Base-by-base conservation (phyloP, 2,888 invertebrate species). In the Nemotelus pantherinus region DNA sequence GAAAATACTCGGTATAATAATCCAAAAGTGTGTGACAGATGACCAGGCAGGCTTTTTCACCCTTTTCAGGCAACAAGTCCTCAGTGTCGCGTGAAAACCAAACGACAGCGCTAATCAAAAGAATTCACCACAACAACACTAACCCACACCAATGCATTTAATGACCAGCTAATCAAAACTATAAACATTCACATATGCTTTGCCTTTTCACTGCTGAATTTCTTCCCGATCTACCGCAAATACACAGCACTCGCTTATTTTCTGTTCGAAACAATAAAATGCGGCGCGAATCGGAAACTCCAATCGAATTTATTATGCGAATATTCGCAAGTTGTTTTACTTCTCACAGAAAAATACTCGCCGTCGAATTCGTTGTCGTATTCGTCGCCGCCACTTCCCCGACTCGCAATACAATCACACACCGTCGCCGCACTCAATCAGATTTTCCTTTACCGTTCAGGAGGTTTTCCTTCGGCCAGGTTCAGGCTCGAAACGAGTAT, bases 31-130 rank as follows among this genome's bases (percentile, higher is more conserved):
- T 70, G 43, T 44, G 43, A 25, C 25, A 25, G 25, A 25, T 25
- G 25, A 25, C 25, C 70, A 39, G 53, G 10, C n/a, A 7, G 41
- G 25, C 53, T 53, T 53, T n/a, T 70, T 55, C 43, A 55, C 53
- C 70, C 53, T 50, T n/a, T n/a, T 39, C 7, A 53, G n/a, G 25
- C 65, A 60, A 39, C n/a, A 65, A 45, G 65, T 47, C 25, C 44
- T 9, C 10, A 10, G 9, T 65, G 10, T 25, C 57, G 57, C 10
- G 3, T 47, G 10, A 65, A 65, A 65, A 7, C 45, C 41, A 7
- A n/a, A 45, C 45, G 65, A 47, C 48, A 45, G 67, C 67, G 47
- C 48, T 67, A 67, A 67, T 67, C 67, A 48, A 50, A 67, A 48
- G 45, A 64, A 48, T 10, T 39, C 48, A 67, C 67, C 48, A n/a